Percentiles rank a stretch among this genome's conserved stretches.
Conservation (phyloP, 2,888 invertebrate genomes). For the Dolomedes plantarius region DNA sequence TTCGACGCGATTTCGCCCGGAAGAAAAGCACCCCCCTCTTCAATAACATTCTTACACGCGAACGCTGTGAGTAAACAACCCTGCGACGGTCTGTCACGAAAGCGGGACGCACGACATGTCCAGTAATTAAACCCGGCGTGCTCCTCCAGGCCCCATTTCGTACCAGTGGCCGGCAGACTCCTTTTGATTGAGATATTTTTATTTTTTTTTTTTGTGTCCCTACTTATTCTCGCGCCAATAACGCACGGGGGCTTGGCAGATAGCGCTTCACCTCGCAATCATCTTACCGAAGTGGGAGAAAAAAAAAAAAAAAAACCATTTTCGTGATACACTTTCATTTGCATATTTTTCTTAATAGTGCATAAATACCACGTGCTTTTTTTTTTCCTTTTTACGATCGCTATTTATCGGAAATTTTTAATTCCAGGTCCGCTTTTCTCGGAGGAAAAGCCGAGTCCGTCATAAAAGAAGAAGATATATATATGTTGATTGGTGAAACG, state of each 20-base stretch:
- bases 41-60: background rate
- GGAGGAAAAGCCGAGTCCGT: background rate
- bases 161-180: background rate
- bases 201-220: background rate
- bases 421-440: background rate
- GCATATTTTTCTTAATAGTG: conserved; percentile 2
- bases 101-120: background rate
- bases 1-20: background rate
- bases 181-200: background rate
- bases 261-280: no score
- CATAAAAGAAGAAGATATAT: background rate
- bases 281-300: no score
- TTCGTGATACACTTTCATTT: background rate
- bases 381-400: background rate
- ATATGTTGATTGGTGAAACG: background rate
- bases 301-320: background rate
- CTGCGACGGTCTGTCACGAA: background rate
- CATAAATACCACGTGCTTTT: conserved; percentile 1
- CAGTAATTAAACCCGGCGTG: background rate
- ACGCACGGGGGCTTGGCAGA: no score
- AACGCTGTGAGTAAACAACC: background rate
- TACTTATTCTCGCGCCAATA: no score
- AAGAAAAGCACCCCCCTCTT: background rate
- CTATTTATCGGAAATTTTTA: background rate
- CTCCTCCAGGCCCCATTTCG: background rate